Evolutionary conservation across 2,888 invertebrate genomes (phyloP), one percentile per base, ranked within the genome.

Genomic region (Aleiodes testaceus): DNA sequence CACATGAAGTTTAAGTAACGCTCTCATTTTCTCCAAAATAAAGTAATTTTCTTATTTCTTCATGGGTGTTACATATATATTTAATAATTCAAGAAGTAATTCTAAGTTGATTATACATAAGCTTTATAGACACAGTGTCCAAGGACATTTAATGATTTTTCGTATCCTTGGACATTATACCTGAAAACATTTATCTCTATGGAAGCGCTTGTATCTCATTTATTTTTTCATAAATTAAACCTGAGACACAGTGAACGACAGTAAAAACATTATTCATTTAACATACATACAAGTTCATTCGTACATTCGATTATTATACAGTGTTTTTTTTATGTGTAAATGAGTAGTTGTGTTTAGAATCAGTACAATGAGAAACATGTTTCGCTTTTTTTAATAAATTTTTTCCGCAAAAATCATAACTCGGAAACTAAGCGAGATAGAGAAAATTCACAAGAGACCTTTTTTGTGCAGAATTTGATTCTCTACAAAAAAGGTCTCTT

Each of bases 1-100:
- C 72, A 76, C 76, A 75, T 68, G 70, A 65, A 68, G 30, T 63
- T 73, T 76, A 75, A 72, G 66, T 70, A 68, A 75, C 70, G 72
- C 70, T 65, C 72, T 72, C 68, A 72, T 50, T n/a, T 47, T 65
- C 64, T 73, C 42, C 42, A 42, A 59, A 59, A 26, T n/a, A 42
- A 59, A 59, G 7, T 2, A 36, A 26, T 2, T 26, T 2, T 26
- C 26, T 26, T 26, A 26, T 26, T 26, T 16, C 42, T 59, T 71
- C 73, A 71, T 73, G n/a, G n/a, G 71, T 72, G 63, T 74, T 74
- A 64, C 69, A 72, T 67, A 63, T 64, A 66, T 53, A 68, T 67
- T 20, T 59, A 26, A 30, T 68, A 61, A 50, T 67, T 42, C 26
- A 59, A 49, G 36, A 36, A 6, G 9, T 36, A 36, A 36, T 36